Conservation (phyloP, 2,113 vertebrate genomes). For the Climacteris rufus region DNA sequence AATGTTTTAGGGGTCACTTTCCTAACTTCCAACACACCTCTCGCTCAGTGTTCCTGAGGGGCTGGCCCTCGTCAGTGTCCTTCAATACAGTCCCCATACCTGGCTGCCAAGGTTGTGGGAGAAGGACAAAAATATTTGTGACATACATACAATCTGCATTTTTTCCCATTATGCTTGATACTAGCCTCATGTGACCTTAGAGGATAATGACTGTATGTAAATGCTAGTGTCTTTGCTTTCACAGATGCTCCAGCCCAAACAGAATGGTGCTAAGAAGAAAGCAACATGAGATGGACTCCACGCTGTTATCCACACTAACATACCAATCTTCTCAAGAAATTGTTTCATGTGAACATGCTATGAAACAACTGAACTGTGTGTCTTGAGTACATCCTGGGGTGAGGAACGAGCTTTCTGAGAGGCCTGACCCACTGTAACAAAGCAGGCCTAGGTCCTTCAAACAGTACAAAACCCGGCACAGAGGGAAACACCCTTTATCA, state of each 20-base stretch:
- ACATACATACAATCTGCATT: not conserved
- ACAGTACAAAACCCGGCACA: not conserved
- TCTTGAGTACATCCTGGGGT: not conserved
- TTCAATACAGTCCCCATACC: not conserved
- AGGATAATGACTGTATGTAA: not conserved
- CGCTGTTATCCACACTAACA: not conserved
- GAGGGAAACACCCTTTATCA: not conserved
- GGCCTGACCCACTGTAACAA: not conserved
- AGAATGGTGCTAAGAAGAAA: not conserved
- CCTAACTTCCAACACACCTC: not conserved
- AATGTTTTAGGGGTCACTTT: not conserved
- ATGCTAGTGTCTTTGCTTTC: not conserved
- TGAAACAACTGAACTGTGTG: not conserved
- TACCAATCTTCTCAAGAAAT: not conserved
- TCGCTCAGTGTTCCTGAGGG: not conserved
- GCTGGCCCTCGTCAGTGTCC: not conserved
- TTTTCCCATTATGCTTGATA: not conserved
- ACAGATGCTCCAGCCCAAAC: not conserved
- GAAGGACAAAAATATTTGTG: not conserved
- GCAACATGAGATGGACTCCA: not conserved
- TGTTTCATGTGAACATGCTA: not conserved
- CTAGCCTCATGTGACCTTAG: not conserved
- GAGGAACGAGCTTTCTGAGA: not conserved
- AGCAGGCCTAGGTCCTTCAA: not conserved
- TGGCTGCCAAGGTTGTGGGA: not conserved